Percentiles rank a stretch among this genome's conserved stretches.
Conservation (phyloP, 1,140 invertebrate genomes). For the Philaenus spumarius region DNA sequence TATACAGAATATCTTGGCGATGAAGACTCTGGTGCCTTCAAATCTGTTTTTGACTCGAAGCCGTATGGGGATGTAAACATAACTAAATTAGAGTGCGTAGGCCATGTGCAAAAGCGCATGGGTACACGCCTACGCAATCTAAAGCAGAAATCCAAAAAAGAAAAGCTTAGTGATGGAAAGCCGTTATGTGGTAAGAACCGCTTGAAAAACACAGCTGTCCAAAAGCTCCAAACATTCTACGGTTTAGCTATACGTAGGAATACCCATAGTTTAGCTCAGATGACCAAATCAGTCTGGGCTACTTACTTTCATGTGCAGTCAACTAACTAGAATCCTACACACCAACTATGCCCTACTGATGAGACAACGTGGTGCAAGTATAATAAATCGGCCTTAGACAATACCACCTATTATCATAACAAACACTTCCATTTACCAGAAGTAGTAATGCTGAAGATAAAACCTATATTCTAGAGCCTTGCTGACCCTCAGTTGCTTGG, state of each 20-base stretch:
- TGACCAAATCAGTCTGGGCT: slow-evolving; percentile 27
- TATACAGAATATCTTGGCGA: too few species aligned
- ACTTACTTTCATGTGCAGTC: slow-evolving; percentile 29
- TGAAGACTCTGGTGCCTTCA: too few species aligned
- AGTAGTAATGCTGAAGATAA: not conserved
- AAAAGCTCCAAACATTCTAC: slow-evolving; percentile 2
- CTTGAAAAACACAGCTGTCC: not conserved
- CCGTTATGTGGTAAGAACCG: not conserved
- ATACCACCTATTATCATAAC: not conserved
- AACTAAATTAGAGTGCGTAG: slow-evolving; percentile 5
- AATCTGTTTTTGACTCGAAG: too few species aligned
- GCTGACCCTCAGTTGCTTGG: too few species aligned
- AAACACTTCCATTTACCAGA: slow-evolving; percentile 9
- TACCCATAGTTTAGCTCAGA: slow-evolving; percentile 20
- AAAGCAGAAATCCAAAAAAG: not conserved
- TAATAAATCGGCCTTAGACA: not conserved
- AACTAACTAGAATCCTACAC: slow-evolving; percentile 28
- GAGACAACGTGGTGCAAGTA: slow-evolving; percentile 14
- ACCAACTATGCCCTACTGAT: slow-evolving; percentile 24
- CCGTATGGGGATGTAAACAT: too few species aligned
- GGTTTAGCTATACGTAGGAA: slow-evolving; percentile 26
- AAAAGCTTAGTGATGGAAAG: not conserved
- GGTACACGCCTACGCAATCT: not conserved
- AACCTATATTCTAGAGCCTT: too few species aligned
- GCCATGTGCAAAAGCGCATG: not conserved